phyloP scores from a whole-genome alignment of 35 echinoderm and acorn worm species.

The Patiria miniata region DNA sequence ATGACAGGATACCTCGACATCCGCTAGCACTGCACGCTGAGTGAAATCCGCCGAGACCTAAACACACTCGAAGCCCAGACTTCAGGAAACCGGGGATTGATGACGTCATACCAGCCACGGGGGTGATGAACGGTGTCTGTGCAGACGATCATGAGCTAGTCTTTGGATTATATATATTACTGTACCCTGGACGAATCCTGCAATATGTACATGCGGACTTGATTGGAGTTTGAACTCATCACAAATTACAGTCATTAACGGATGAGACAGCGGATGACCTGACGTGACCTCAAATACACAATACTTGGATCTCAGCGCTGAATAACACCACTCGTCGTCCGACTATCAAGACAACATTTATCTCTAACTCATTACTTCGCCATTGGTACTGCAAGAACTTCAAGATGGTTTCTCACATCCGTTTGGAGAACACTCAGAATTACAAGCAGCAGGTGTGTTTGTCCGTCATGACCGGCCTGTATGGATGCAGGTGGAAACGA shows the following conservation, averaged over 20 bases:
- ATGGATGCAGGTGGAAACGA: slow-evolving; percentile 98
- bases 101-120: not conserved
- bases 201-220: not conserved
- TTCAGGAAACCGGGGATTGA: not conserved
- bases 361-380: too few relatives aligned
- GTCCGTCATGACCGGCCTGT: slow-evolving; percentile 89
- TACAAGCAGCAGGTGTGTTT: slow-evolving; percentile 91
- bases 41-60: not conserved
- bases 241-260: too few relatives aligned
- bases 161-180: too few relatives aligned
- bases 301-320: too few relatives aligned
- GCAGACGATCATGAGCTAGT: too few relatives aligned
- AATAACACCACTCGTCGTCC: too few relatives aligned
- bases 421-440: slow-evolving; percentile 82
- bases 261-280: too few relatives aligned
- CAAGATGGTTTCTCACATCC: slow-evolving; percentile 83
- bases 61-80: not conserved
- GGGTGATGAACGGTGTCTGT: too few relatives aligned
- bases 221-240: too few relatives aligned
- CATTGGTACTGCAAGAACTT: not conserved
- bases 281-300: too few relatives aligned
- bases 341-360: too few relatives aligned
- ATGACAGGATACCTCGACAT: slow-evolving; percentile 7
- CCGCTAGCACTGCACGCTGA: not conserved
- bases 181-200: not conserved